Evolutionary conservation across 2,888 invertebrate genomes (phyloP).

Genomic region (Protula sp.): DNA sequence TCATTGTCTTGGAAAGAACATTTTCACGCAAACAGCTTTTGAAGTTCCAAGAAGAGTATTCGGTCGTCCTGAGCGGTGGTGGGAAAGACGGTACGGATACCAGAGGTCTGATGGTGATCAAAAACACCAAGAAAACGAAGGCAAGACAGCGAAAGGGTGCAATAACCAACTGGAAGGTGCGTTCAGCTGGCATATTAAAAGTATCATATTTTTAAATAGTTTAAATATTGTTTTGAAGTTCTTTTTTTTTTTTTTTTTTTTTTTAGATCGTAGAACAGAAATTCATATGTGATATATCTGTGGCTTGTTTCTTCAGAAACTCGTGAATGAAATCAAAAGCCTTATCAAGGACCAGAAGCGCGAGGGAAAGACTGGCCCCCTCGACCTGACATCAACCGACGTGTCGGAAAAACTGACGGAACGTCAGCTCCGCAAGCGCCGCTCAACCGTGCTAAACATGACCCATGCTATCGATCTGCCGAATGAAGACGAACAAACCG

Average conservation of each 20-base stretch:
- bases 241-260: no score
- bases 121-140: slow-evolving; percentile 90
- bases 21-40: slow-evolving; percentile 85
- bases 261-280: no score
- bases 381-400: slow-evolving; percentile 18
- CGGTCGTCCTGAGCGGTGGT: slow-evolving; percentile 67
- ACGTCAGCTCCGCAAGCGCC: slow-evolving; percentile 8
- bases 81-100: slow-evolving; percentile 58
- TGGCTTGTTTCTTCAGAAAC: slow-evolving; percentile 32
- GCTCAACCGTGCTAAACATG: background rate
- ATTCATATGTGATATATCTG: no score
- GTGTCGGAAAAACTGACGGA: slow-evolving; percentile 7
- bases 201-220: no score
- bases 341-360: slow-evolving; percentile 35
- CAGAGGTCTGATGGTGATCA: slow-evolving; percentile 95
- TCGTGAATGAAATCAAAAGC: slow-evolving; percentile 39
- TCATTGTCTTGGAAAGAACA: slow-evolving; percentile 90
- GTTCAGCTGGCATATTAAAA: background rate
- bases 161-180: slow-evolving; percentile 93
- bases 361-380: slow-evolving; percentile 26
- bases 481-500: background rate
- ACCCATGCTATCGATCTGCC: no score
- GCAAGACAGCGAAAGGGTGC: slow-evolving; percentile 96
- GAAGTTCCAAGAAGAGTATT: slow-evolving; percentile 88
- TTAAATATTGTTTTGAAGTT: no score